Percentiles rank a stretch among this genome's conserved stretches.
Conservation (phyloP, 2,113 vertebrate species). For the Phoenicopterus ruber region DNA sequence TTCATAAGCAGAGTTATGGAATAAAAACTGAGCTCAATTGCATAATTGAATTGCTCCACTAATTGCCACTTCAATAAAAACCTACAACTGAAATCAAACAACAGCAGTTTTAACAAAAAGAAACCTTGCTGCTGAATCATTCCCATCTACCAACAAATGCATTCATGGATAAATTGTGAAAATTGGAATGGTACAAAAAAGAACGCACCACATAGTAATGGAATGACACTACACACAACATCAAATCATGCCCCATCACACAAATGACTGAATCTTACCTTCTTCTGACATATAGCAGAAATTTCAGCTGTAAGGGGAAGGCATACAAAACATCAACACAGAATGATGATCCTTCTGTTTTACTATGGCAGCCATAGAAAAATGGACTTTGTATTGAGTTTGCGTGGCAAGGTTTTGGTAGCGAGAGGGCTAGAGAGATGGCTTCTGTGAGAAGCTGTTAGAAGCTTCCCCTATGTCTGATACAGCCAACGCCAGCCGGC, state of each 20-base stretch:
- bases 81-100: conserved; percentile 35
- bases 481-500: too few species aligned
- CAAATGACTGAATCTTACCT: conserved; percentile 83
- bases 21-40: background rate
- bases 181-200: conserved; percentile 23
- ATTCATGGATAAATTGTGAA: conserved; percentile 13
- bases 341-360: background rate
- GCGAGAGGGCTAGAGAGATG: too few species aligned
- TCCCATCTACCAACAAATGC: conserved; percentile 14
- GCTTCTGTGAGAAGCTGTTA: too few species aligned
- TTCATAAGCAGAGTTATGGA: background rate
- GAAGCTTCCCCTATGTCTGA: too few species aligned
- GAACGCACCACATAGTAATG: conserved; percentile 41
- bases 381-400: background rate
- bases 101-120: conserved; percentile 14
- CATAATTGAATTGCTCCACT: background rate
- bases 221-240: conserved; percentile 66
- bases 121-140: conserved; percentile 32
- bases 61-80: background rate
- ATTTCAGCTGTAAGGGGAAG: conserved; percentile 94
- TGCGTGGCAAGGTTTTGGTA: too few species aligned
- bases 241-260: conserved; percentile 65
- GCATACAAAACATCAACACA: conserved; percentile 76
- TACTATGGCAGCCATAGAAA: background rate
- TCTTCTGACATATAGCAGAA: conserved; percentile 99